Percentiles rank a stretch among this genome's conserved stretches.
These are phyloP conservation scores for Numenius phaeopus DNA, from an alignment of 2,797 vertebrate species.

Conservation along the genomic window DNA sequence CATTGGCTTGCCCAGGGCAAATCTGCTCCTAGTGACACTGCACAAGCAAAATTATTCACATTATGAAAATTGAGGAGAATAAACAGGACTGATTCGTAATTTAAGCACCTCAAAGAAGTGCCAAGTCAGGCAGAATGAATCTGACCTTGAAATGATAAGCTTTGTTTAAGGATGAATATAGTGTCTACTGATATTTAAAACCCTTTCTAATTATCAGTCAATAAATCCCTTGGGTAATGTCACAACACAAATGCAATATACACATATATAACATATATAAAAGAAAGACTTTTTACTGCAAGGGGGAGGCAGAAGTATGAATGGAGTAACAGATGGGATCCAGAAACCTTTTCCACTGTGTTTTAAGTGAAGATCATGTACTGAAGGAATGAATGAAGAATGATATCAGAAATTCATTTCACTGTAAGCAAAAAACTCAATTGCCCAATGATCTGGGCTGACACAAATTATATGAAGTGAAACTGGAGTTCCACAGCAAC, in stretches of 20 bases:
- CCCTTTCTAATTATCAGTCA: background rate
- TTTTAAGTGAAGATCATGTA: background rate
- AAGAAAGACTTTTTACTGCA: background rate
- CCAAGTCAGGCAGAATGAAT: background rate
- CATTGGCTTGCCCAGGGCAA: background rate
- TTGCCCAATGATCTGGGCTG: background rate
- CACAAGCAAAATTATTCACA: background rate
- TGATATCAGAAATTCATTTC: background rate
- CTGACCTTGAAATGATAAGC: background rate
- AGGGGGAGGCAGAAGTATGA: background rate
- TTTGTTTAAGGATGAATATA: background rate
- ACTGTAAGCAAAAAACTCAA: background rate
- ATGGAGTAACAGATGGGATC: background rate
- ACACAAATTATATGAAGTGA: background rate
- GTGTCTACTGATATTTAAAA: background rate
- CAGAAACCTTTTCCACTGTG: background rate
- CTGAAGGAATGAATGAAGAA: background rate
- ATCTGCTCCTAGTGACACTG: background rate
- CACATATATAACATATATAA: background rate
- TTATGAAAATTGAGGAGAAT: background rate
- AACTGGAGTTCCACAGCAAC: background rate
- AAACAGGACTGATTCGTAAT: background rate
- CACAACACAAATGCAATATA: background rate
- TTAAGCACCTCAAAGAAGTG: background rate
- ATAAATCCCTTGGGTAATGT: background rate